Evolutionary conservation across 1,140 invertebrate species (phyloP).

Genomic region (Eubasilissa regina): DNA sequence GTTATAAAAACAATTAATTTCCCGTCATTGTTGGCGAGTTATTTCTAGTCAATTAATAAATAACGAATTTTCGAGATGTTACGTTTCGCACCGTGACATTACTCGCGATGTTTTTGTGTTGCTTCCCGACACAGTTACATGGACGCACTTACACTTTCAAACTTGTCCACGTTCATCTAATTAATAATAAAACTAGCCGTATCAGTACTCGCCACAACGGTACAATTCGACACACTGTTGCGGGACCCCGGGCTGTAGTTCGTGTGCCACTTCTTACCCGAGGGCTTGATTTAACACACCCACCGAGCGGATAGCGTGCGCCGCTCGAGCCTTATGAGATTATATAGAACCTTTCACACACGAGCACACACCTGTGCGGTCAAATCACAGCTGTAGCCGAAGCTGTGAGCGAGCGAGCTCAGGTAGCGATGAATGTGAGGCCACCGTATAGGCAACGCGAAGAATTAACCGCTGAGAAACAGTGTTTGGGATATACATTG

Average conservation of each 20-base stretch:
- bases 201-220: not conserved
- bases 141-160: slow-evolving; percentile 38
- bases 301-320: not conserved
- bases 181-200: not conserved
- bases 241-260: not conserved
- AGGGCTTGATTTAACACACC: not conserved
- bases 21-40: no score
- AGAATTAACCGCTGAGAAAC: not conserved
- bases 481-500: not conserved
- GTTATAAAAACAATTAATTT: no score
- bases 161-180: not conserved
- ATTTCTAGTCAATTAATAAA: not conserved
- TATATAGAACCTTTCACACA: slow-evolving; percentile 42
- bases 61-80: slow-evolving; percentile 21
- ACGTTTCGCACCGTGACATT: slow-evolving; percentile 11
- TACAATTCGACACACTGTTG: not conserved
- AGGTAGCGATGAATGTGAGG: slow-evolving; percentile 4
- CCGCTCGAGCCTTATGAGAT: slow-evolving; percentile 23
- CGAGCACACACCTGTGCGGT: slow-evolving; percentile 41
- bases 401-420: not conserved
- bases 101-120: slow-evolving; percentile 42
- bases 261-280: slow-evolving; percentile 7
- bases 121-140: slow-evolving; percentile 41
- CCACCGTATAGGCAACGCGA: not conserved
- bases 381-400: slow-evolving; percentile 40